Percentiles rank a stretch among this genome's conserved stretches.
phyloP scores from a whole-genome alignment of 2,888 invertebrate genomes.

The Erebia epiphron region DNA sequence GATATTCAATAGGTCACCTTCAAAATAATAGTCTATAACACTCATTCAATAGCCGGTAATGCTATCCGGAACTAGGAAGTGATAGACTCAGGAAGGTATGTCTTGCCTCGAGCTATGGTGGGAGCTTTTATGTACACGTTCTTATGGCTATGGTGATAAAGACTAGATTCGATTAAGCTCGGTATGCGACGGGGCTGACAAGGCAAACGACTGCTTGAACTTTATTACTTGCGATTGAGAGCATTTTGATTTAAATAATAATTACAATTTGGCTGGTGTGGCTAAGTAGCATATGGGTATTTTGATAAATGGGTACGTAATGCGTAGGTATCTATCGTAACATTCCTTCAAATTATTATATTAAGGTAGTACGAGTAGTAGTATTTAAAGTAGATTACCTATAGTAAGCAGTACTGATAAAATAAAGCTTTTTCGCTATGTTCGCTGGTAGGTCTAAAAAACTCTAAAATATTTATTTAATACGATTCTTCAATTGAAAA shows the following conservation, averaged over 20 bases:
- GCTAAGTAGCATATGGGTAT: background rate
- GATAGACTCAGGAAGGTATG: slow-evolving; percentile 26
- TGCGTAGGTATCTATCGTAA: too few relatives aligned
- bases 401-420: too few relatives aligned
- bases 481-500: too few relatives aligned
- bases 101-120: slow-evolving; percentile 18
- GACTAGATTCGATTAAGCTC: slow-evolving; percentile 1
- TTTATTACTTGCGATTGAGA: slow-evolving; percentile 29
- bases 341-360: too few relatives aligned
- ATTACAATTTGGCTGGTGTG: slow-evolving; percentile 3
- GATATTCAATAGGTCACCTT: background rate
- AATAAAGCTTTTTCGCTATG: too few relatives aligned
- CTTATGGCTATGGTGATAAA: slow-evolving; percentile 15
- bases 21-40: slow-evolving; percentile 10
- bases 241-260: slow-evolving; percentile 11
- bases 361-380: too few relatives aligned
- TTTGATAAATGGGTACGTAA: background rate
- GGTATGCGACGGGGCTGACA: slow-evolving; percentile 20
- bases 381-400: too few relatives aligned
- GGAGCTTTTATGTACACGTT: slow-evolving; percentile 30
- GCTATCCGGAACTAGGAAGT: slow-evolving; percentile 42
- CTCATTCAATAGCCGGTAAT: slow-evolving; percentile 22
- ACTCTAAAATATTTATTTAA: too few relatives aligned
- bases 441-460: too few relatives aligned
- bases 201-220: slow-evolving; percentile 37